Evolutionary conservation across 1,140 invertebrate species (phyloP).

Genomic region (Eumaeus atala): DNA sequence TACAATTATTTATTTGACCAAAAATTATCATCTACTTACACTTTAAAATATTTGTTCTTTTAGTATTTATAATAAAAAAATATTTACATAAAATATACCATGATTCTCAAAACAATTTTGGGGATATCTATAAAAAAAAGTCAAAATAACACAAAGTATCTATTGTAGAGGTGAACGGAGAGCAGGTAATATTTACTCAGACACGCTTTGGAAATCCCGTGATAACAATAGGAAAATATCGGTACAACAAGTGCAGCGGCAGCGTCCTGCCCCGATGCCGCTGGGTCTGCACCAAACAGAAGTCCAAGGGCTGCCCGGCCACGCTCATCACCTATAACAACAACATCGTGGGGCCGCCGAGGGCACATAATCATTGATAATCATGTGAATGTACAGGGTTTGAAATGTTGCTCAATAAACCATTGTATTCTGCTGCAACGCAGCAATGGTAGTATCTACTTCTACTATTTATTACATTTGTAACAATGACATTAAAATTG

Average conservation of each 20-base stretch:
- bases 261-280: background rate
- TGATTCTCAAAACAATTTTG: no score
- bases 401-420: no score
- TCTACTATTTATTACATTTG: no score
- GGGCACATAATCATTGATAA: background rate
- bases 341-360: background rate
- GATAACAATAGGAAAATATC: constrained; percentile 7
- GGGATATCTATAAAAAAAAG: constrained; percentile 1
- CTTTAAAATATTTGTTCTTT: no score
- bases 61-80: no score
- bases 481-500: no score
- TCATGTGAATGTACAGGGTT: no score
- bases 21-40: no score
- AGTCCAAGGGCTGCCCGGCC: background rate
- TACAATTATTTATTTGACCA: no score
- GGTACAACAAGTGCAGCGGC: constrained; percentile 4
- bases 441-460: no score
- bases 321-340: background rate
- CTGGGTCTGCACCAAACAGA: background rate
- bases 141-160: background rate
- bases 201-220: constrained; percentile 13
- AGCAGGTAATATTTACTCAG: constrained; percentile 1
- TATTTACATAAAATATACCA: no score
- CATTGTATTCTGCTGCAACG: no score
- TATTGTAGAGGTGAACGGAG: constrained; percentile 9